Evolutionary conservation across 1,140 invertebrate species (phyloP), one percentile per base, ranked within the genome.

Genomic region (Hormaphis cornu): DNA sequence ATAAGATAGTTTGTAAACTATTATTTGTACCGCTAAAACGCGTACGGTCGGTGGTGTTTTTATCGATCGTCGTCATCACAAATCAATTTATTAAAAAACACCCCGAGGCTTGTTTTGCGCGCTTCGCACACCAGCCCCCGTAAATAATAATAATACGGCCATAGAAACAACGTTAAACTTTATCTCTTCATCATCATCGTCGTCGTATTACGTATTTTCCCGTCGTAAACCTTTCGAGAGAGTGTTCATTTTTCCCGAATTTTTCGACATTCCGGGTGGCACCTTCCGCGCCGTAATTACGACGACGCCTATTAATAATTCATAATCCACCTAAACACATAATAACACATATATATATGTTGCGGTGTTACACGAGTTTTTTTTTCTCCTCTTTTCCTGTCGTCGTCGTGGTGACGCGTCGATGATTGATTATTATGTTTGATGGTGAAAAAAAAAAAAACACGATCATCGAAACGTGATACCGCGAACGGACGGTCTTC

Each of bases 181-280:
- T 63, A 42, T 63, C 58, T 63, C 26, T 63, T 46, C 58, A 46
- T 46, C 37, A 46, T n/a, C n/a, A n/a, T n/a, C n/a, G n/a, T n/a
- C n/a, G n/a, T n/a, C n/a, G n/a, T n/a, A n/a, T n/a, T n/a, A n/a
- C n/a, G n/a, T 63, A 30, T 44, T 63, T 44, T 30, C 24, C 42
- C 35, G 58, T 28, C 26, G 58, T 30, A 30, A 63, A 46, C 42
- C 58, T 24, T 42, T 63, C 35, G 26, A 44, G 46, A 46, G 9
- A 26, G n/a, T 63, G 58, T 63, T 63, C 58, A 46, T 46, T 63
- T 63, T 63, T 63, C 26, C 58, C 35, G 42, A 44, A 63, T 63
- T 63, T 58, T 63, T 46, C 30, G 58, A 63, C 58, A 63, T 46
- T 63, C 40, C 26, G 18, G 40, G n/a, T n/a, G n/a, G 24, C 58